Base-by-base conservation (phyloP, 2,888 invertebrate genomes). In the Drosophila quinaria region DNA sequence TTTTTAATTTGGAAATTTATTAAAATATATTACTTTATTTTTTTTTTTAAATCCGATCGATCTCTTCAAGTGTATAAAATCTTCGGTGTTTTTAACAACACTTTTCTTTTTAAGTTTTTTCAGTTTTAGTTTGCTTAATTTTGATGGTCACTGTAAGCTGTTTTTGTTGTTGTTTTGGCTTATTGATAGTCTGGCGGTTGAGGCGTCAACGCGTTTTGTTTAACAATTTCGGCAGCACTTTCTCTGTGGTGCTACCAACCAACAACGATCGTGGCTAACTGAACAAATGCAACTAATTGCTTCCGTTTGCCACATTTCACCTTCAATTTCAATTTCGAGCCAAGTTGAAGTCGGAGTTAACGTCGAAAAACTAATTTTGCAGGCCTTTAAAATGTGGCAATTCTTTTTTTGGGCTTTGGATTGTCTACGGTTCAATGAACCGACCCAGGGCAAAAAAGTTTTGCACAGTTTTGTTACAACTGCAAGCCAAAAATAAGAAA, bases 251-350 rank as follows among this genome's bases (percentile, higher is more conserved):
- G 52, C 17, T 17, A 25, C 25, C 25, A 25, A 25, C 25, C 29
- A 29, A 29, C 29, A 8, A 9, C 17, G 25, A 47, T 22, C 39
- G 46, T 31, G 29, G 39, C 29, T 46, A 56, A 47, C 59, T 60
- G 33, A 68, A 68, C 74, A 85, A 77, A 74, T 71, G 68, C 69
- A 85, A 78, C 73, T 82, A 86, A 88, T 86, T 75, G 81, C 89
- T 86, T 88, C 87, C 90, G 87, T 82, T 90, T 56, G 62, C 71
- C 78, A 70, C 78, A 80, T 86, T 86, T 88, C 70, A 85, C 75
- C 86, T 83, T 86, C 63, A 74, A 58, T 81, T 83, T 72, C 19
- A 62, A 73, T 50, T 37, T n/a, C n/a, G 10, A 31, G 31, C 37
- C 25, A 11, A 17, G 29, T 17, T 25, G 29, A 58, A 70, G 37